A percentile compares a stretch with the other conserved stretches of the same genome.
Evolutionary conservation across 1,140 invertebrate genomes (phyloP).

Genomic region (Drosophila sulfurigaster): DNA sequence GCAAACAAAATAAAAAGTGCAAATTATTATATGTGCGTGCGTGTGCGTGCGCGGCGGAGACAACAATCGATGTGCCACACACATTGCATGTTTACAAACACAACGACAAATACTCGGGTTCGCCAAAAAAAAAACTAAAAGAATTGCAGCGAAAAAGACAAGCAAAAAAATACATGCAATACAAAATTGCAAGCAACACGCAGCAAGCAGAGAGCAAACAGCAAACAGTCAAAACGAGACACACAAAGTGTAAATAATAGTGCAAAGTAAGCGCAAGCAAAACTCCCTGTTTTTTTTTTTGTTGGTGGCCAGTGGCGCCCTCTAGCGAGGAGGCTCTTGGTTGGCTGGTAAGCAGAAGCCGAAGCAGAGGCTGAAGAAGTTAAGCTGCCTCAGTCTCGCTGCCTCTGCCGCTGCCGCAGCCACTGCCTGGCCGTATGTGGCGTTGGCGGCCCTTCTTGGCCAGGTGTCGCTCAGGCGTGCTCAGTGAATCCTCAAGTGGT

Average conservation of each 20-base stretch:
- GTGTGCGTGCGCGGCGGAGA: constrained; percentile 42
- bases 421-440: constrained; percentile 62
- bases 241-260: no score
- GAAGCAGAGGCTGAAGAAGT: no score
- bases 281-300: background rate
- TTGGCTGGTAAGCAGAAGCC: background rate
- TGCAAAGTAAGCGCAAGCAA: no score
- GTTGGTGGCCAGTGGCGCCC: constrained; percentile 1
- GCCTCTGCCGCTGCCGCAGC: constrained; percentile 17
- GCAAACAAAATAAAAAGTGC: constrained; percentile 21
- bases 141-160: constrained; percentile 22
- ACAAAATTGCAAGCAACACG: constrained; percentile 3
- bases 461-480: constrained; percentile 45
- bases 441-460: constrained; percentile 64
- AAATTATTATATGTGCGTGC: constrained; percentile 14
- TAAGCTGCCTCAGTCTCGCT: background rate
- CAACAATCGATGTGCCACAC: constrained; percentile 55
- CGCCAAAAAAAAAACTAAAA: constrained; percentile 31
- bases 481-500: constrained; percentile 57
- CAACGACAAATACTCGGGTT: constrained; percentile 37
- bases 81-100: constrained; percentile 59
- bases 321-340: background rate
- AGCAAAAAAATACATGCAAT: constrained; percentile 13
- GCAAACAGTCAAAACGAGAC: no score
- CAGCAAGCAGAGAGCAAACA: background rate